Base-by-base conservation (phyloP, 1,140 invertebrate genomes). In the Solenopsis invicta region DNA sequence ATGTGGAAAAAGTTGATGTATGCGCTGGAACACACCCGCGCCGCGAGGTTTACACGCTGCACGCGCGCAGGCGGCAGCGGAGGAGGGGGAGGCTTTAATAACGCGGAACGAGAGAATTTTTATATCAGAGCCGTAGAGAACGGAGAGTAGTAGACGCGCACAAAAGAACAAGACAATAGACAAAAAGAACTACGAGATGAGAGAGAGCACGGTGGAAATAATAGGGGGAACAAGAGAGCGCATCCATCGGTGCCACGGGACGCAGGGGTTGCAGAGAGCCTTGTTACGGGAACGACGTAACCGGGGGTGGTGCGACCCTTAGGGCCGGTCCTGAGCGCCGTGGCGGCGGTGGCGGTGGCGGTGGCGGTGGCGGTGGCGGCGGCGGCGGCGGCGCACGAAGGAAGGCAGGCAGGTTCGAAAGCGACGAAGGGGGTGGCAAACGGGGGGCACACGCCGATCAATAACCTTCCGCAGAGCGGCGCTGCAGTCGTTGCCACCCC, bases 391-490 rank as follows among this genome's bases (percentile, higher is more conserved):
- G 59, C 62, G 56, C 24, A 86, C 76, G 87, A 88, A 87, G 86
- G 78, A 85, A 87, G 87, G 86, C 82, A 87, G 87, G 89, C 86
- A 88, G 87, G 88, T 89, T 88, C 88, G 77, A 80, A 90, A 69
- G 85, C 67, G 84, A 34, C 86, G 86, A 76, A 24, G 24, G 71
- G 85, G 75, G 69, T 80, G 86, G 88, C 67, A 69, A 84, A 85
- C 66, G 84, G 90, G 85, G 88, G 82, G 87, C 75, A 87, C 41
- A 85, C 87, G 78, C 93, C 94, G 94, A 94, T 94, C 94, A 94
- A 94, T 94, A 94, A 94, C 90, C 93, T 89, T 91, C 93, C 93
- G 94, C 92, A 89, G 89, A 91, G 93, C 91, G 91, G 92, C 93
- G 93, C 92, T 93, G 81, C 88, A 52, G 88, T 89, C 89, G 89